Evolutionary conservation across 2,113 vertebrate genomes (phyloP).

Genomic region (Regulus satrapa): DNA sequence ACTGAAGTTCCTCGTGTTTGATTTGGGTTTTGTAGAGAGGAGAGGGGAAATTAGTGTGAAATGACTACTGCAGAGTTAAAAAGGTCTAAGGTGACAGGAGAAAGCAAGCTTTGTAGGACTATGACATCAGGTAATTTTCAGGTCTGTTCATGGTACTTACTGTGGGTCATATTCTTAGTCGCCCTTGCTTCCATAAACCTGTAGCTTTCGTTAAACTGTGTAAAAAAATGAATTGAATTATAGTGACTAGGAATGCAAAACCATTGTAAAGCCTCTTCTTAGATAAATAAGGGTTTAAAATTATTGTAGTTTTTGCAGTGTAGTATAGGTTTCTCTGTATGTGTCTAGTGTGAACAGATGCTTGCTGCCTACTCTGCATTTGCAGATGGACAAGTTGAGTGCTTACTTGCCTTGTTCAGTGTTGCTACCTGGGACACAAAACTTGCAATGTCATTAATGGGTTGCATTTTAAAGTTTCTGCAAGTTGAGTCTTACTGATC

Average conservation of each 20-base stretch:
- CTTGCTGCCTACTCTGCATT: neutral
- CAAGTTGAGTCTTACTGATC: neutral
- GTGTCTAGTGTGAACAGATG: neutral
- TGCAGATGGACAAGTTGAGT: fast-evolving
- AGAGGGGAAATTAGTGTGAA: neutral
- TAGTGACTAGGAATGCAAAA: neutral
- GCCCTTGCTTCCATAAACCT: neutral
- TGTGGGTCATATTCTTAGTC: neutral
- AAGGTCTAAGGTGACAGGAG: neutral
- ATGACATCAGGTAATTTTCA: neutral
- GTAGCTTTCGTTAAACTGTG: neutral
- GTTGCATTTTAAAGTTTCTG: no score
- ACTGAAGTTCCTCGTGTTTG: neutral
- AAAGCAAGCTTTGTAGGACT: neutral
- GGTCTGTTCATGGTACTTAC: neutral
- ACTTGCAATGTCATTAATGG: neutral
- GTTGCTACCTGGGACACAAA: neutral
- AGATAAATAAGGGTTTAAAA: neutral
- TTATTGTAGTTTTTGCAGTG: neutral
- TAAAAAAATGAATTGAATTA: neutral
- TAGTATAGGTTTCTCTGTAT: neutral
- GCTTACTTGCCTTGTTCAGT: neutral
- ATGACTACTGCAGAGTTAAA: neutral
- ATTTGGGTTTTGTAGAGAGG: neutral
- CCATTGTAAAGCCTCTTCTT: neutral